A percentile compares a stretch with the other conserved stretches of the same genome.
phyloP scores from a whole-genome alignment of 2,797 vertebrate species.

The Leptatherina wallacei region DNA sequence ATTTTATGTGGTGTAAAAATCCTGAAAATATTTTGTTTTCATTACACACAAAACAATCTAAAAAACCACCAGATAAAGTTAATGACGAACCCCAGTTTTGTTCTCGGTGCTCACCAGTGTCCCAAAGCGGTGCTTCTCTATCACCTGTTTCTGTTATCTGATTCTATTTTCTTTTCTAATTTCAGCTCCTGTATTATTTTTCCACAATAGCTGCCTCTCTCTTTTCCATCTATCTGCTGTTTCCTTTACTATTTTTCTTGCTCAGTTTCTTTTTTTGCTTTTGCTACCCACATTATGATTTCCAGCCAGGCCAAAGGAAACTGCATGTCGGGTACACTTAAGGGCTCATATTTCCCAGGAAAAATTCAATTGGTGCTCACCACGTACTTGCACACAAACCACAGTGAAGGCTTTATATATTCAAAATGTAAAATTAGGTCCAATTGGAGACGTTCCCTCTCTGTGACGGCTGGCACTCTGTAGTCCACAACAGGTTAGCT shows the following conservation, averaged over 20 bases:
- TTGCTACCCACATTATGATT: constrained; percentile 29
- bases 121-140: no score
- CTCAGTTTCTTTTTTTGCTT: constrained; percentile 36
- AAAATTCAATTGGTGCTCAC: constrained; percentile 67
- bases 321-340: constrained; percentile 35
- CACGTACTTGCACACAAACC: constrained; percentile 60
- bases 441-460: constrained; percentile 38
- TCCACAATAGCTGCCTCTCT: not conserved
- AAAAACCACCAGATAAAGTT: no score
- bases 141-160: no score
- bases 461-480: constrained; percentile 26
- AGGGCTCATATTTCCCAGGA: constrained; percentile 64
- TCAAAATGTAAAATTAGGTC: constrained; percentile 51
- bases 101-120: no score
- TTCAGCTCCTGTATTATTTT: not conserved
- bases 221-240: constrained; percentile 13
- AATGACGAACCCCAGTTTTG: no score
- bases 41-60: no score
- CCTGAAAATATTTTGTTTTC: no score
- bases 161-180: not conserved
- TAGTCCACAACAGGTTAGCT: constrained; percentile 19
- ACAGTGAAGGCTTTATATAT: constrained; percentile 55
- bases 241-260: constrained; percentile 17
- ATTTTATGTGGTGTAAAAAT: no score
- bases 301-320: constrained; percentile 54